Evolutionary conservation across 2,888 invertebrate genomes (phyloP).

Genomic region (Cantharis rufa): DNA sequence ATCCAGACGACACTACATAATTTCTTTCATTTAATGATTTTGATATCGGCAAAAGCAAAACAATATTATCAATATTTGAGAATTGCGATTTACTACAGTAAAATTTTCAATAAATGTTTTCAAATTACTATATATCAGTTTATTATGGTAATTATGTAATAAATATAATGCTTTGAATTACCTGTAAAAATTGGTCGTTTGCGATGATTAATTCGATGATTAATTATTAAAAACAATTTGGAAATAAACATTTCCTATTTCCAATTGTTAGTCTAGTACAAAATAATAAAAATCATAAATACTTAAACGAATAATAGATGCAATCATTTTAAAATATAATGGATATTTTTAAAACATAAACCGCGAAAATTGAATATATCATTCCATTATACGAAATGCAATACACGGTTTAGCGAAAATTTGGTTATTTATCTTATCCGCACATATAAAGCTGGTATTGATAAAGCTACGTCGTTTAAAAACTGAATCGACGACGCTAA

Average conservation of each 20-base stretch:
- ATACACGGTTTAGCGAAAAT: background rate
- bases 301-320: background rate
- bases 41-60: background rate
- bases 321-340: background rate
- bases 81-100: background rate
- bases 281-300: background rate
- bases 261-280: background rate
- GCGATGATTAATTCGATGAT: background rate
- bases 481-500: slow-evolving; percentile 3
- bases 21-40: background rate
- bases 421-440: slow-evolving; percentile 2
- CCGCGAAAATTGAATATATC: background rate
- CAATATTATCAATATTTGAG: background rate
- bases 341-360: background rate
- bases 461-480: slow-evolving; percentile 4
- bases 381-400: background rate
- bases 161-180: background rate
- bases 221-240: background rate
- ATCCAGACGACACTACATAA: background rate
- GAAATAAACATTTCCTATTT: background rate
- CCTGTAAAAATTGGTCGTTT: background rate
- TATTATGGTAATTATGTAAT: background rate
- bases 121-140: background rate
- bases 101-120: background rate
- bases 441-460: slow-evolving; percentile 2